Base-by-base conservation (phyloP, 2,797 vertebrate genomes). In the Antennarius maculatus region DNA sequence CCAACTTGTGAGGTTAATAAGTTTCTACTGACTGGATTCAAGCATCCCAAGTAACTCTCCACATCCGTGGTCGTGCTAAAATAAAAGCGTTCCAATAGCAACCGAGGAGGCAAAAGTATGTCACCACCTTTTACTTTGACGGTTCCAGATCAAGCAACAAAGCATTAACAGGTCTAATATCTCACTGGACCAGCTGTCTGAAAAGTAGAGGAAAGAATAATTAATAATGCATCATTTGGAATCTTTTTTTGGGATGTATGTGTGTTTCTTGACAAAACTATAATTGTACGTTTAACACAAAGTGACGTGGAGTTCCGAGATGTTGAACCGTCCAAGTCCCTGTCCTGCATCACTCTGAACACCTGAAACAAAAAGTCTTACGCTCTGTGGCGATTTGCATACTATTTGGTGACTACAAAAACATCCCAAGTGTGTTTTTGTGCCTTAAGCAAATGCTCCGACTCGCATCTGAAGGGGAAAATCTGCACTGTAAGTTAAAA, bases 401-500 rank as follows among this genome's bases (percentile, higher is more conserved):
- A 66, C 62, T 78, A 80, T 80, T 81, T 84, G 69, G 59, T 0
- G 34, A 82, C 69, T 61, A 76, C 67, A 82, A 82, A 88, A 79
- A 82, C 67, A 80, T 81, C 80, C 76, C 63, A 28, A 82, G 74
- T 64, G 67, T 46, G 28, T 66, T 57, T 59, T 78, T 74, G 31
- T 11, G 85, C 88, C 84, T 72, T 8, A 1, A 87, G 88, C 85
- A 12, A 77, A 55, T 0, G n/a, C 16, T 82, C 66, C 59, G 71
- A 69, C 77, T 82, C 34, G 71, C 75, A 82, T 84, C 66, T 77
- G 62, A 86, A 62, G 51, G 75, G 82, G 53, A 83, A 63, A 23
- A 7, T 69, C 41, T 85, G 89, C 88, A 86, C 67, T 82, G 79
- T 75, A 90, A 89, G 72, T 80, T 76, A 88, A 88, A 92, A 93